phyloP scores from a whole-genome alignment of 2,113 vertebrate species.

The Apteryx owenii region DNA sequence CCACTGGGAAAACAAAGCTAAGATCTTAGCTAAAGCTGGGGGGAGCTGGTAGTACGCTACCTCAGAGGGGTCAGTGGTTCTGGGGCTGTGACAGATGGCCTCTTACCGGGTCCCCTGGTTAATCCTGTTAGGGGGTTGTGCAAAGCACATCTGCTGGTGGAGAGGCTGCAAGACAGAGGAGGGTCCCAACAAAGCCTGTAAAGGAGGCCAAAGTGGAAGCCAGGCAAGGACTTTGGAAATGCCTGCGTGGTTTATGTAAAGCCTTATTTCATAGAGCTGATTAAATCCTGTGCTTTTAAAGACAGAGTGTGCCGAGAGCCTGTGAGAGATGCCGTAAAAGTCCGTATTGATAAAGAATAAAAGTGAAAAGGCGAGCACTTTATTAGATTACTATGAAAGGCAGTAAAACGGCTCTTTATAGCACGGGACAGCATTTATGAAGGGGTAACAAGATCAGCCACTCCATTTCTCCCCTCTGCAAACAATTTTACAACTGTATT shows the following conservation, averaged over 20 bases:
- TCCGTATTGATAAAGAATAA: background rate
- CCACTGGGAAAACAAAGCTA: background rate
- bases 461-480: background rate
- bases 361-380: background rate
- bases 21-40: background rate
- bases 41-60: too few species aligned
- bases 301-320: background rate
- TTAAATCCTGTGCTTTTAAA: background rate
- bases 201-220: fast-evolving
- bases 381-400: background rate
- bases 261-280: background rate
- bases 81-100: background rate
- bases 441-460: background rate
- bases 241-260: background rate
- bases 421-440: background rate
- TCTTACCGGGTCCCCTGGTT: fast-evolving
- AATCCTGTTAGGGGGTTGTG: background rate
- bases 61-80: fast-evolving
- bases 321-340: background rate
- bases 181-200: fast-evolving
- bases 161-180: fast-evolving
- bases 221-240: background rate
- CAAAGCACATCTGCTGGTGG: background rate
- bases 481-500: background rate
- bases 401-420: fast-evolving